These are phyloP conservation scores for Rallus crepitans DNA, from an alignment of 2,797 vertebrate species.

Conservation along the genomic window DNA sequence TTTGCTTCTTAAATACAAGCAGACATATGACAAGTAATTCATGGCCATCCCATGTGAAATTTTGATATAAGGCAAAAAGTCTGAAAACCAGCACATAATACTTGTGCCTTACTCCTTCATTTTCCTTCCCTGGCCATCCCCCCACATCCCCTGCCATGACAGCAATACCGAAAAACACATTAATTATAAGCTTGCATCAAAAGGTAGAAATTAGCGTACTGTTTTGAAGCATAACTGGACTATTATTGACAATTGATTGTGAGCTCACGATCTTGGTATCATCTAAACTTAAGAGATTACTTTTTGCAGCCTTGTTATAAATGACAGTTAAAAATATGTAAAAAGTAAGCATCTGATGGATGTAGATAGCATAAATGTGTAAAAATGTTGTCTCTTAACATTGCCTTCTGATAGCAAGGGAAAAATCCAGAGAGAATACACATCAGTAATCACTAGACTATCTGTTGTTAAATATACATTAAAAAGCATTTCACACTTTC, in stretches of 20 bases:
- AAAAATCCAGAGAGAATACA: slow-evolving; percentile 90
- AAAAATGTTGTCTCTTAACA: slow-evolving; percentile 88
- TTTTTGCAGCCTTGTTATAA: slow-evolving; percentile 65
- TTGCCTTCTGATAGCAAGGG: slow-evolving; percentile 85
- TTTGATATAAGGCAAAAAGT: slow-evolving; percentile 16
- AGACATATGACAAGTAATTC: slow-evolving; percentile 2
- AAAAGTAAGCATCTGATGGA: slow-evolving; percentile 75
- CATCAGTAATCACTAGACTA: slow-evolving; percentile 95
- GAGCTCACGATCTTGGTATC: slow-evolving; percentile 48
- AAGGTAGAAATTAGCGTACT: neutral
- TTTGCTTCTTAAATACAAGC: slow-evolving; percentile 29
- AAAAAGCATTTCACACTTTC: slow-evolving; percentile 99
- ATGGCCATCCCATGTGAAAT: slow-evolving; percentile 16
- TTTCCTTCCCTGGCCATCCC: neutral
- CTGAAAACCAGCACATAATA: slow-evolving; percentile 11
- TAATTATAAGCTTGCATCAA: slow-evolving; percentile 16
- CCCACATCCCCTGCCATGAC: neutral
- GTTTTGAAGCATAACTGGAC: slow-evolving; percentile 13
- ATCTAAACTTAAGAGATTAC: slow-evolving; percentile 52
- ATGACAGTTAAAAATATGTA: slow-evolving; percentile 70
- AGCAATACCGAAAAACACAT: slow-evolving; percentile 10
- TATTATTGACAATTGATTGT: slow-evolving; percentile 47
- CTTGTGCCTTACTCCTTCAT: neutral
- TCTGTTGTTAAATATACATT: slow-evolving; percentile 99
- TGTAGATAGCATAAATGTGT: slow-evolving; percentile 79